phyloP scores from a whole-genome alignment of 1,140 invertebrate species.

The Pseudachorutes palmiensis region DNA sequence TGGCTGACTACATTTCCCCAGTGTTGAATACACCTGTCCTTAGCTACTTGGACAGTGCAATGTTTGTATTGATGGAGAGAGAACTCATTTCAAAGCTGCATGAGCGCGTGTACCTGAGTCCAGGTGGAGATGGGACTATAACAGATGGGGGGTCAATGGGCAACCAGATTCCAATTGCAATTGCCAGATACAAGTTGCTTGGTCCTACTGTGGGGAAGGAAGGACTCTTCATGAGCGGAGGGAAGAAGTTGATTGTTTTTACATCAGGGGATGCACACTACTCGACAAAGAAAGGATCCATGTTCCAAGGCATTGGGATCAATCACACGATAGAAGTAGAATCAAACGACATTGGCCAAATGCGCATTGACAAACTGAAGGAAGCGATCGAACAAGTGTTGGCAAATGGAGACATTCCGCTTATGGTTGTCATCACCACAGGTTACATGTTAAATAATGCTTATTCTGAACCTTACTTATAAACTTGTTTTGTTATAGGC shows the following conservation, averaged over 20 bases:
- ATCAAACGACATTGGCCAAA: slow-evolving; percentile 7
- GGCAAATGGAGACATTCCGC: neutral
- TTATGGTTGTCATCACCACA: slow-evolving; percentile 11
- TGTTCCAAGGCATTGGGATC: slow-evolving; percentile 5
- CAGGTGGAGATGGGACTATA: slow-evolving; percentile 11
- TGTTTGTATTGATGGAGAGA: slow-evolving; percentile 17
- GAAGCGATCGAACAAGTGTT: neutral
- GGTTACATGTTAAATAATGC: too few species aligned
- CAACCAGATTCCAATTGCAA: neutral
- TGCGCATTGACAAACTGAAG: neutral
- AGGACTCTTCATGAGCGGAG: neutral
- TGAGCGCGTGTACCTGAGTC: neutral
- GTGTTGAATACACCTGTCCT: slow-evolving; percentile 8
- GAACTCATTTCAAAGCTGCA: neutral
- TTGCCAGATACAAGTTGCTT: neutral
- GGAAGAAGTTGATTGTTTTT: neutral
- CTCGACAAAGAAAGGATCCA: slow-evolving; percentile 3
- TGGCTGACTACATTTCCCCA: slow-evolving; percentile 9
- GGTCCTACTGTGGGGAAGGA: neutral
- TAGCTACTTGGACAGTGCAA: neutral
- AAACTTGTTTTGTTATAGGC: too few species aligned
- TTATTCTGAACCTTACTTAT: too few species aligned
- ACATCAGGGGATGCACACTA: slow-evolving; percentile 9
- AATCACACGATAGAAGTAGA: neutral
- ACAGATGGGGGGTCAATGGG: slow-evolving; percentile 12